Percentiles rank a stretch among this genome's conserved stretches.
Conservation (phyloP, 2,888 invertebrate genomes). For the Unio delphinus region DNA sequence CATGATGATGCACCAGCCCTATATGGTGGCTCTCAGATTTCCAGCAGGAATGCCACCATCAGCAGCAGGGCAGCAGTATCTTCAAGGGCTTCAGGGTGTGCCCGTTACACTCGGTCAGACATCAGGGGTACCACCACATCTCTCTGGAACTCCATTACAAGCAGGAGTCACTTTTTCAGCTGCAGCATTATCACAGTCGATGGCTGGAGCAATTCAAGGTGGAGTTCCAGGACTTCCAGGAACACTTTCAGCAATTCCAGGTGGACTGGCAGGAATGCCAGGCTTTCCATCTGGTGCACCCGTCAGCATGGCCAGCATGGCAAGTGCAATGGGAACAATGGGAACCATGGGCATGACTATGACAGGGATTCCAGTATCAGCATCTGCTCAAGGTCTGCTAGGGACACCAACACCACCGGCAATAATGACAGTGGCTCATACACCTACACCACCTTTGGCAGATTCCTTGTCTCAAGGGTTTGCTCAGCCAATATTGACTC, state of each 20-base stretch:
- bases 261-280: constrained; percentile 29
- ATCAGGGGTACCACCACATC: constrained; percentile 3
- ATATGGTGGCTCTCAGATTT: constrained; percentile 57
- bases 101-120: constrained; percentile 19
- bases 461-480: constrained; percentile 13
- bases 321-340: constrained; percentile 8
- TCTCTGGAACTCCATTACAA: constrained; percentile 10
- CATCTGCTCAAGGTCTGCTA: constrained; percentile 10
- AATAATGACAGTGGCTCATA: constrained; percentile 21
- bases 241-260: constrained; percentile 29
- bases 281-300: constrained; percentile 23
- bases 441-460: constrained; percentile 21
- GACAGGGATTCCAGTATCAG: constrained; percentile 1
- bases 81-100: constrained; percentile 14
- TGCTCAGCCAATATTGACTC: neutral
- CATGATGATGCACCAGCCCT: constrained; percentile 60
- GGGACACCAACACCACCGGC: constrained; percentile 18
- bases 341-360: constrained; percentile 2
- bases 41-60: constrained; percentile 41
- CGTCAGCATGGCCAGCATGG: constrained; percentile 24
- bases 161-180: constrained; percentile 6
- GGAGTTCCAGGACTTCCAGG: neutral
- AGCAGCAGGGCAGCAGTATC: constrained; percentile 25
- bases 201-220: constrained; percentile 2
- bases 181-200: neutral